A percentile compares a stretch with the other conserved stretches of the same genome.
These are phyloP conservation scores for Mus minutoides DNA, from an alignment of 2,797 vertebrate species.

Conservation along the genomic window DNA sequence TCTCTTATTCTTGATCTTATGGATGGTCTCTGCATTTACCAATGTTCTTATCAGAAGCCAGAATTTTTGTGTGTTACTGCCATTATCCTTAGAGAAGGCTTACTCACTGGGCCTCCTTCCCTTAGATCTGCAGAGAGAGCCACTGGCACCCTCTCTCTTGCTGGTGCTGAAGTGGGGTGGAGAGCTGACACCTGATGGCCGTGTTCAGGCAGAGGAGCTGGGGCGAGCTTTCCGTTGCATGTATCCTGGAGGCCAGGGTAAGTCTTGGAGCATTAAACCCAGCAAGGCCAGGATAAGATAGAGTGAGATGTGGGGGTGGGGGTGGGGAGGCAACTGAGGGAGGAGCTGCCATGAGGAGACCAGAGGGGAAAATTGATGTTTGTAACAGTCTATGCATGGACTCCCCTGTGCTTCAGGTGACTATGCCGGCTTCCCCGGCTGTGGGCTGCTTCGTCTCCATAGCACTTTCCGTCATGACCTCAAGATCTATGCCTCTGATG, in stretches of 20 bases:
- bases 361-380: not conserved
- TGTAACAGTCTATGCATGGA: not conserved
- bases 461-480: constrained; percentile 99
- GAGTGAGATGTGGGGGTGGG: not conserved
- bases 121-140: constrained; percentile 91
- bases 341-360: not conserved
- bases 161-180: constrained; percentile 98
- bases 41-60: not conserved
- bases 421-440: constrained; percentile 98
- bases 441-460: constrained; percentile 96
- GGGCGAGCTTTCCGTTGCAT: constrained; percentile 97
- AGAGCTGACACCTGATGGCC: constrained; percentile 95
- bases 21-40: not conserved
- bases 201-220: constrained; percentile 97
- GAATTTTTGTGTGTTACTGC: not conserved
- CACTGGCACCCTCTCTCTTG: constrained; percentile 90
- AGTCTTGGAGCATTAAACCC: constrained; percentile 56
- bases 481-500: constrained; percentile 99
- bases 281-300: not conserved
- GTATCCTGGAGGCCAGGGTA: constrained; percentile 99
- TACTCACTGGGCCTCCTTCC: constrained; percentile 57
- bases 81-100: not conserved
- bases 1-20: constrained; percentile 43
- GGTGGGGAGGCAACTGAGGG: not conserved
- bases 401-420: constrained; percentile 89